These are phyloP conservation scores for Lasius fuliginosus DNA, from an alignment of 2,888 invertebrate species.

Conservation along the genomic window DNA sequence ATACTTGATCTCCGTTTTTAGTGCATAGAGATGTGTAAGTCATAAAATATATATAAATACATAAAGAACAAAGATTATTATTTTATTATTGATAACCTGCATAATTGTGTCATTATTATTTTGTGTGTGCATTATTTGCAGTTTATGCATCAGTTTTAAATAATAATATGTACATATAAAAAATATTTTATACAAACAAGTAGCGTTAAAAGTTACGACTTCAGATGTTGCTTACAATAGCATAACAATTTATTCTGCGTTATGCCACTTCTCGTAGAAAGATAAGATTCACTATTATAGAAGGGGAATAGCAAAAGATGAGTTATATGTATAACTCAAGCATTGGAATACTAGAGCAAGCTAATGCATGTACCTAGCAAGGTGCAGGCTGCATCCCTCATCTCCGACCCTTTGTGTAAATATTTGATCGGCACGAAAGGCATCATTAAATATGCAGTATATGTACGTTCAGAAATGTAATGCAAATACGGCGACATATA, in stretches of 20 bases:
- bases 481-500: slow-evolving; percentile 29
- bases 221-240: neutral
- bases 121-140: neutral
- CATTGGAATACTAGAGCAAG: slow-evolving; percentile 1
- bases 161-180: no score
- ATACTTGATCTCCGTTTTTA: neutral
- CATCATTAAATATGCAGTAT: slow-evolving; percentile 37
- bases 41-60: slow-evolving; percentile 1
- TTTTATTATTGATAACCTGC: slow-evolving; percentile 3
- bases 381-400: slow-evolving; percentile 18
- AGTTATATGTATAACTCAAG: slow-evolving; percentile 33
- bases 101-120: neutral
- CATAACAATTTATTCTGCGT: neutral
- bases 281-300: neutral
- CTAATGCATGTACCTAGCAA: slow-evolving; percentile 23
- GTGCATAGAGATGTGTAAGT: neutral
- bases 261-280: neutral
- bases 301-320: slow-evolving; percentile 23
- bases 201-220: neutral
- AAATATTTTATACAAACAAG: neutral
- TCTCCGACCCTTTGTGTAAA: slow-evolving; percentile 35
- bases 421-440: slow-evolving; percentile 54
- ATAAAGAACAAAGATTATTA: neutral
- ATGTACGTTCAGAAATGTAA: slow-evolving; percentile 41
- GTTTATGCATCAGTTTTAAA: no score